Conservation (phyloP, 2,888 invertebrate species). For the Drosophila lacicola region DNA sequence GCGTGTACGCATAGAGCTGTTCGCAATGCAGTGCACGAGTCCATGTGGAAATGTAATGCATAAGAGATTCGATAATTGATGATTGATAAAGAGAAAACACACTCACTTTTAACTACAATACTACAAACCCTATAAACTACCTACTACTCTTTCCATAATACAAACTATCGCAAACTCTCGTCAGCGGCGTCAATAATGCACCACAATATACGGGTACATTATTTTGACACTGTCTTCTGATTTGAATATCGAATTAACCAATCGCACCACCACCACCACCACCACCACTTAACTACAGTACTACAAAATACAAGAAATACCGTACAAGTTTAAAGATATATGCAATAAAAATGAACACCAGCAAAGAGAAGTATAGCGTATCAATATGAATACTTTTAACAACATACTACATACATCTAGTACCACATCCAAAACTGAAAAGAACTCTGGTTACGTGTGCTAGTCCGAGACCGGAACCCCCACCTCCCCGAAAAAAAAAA, state of each 20-base stretch:
- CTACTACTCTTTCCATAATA: slow-evolving; percentile 77
- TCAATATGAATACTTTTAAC: slow-evolving; percentile 54
- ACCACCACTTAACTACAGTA: slow-evolving; percentile 56
- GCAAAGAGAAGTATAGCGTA: slow-evolving; percentile 78
- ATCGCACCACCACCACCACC: slow-evolving; percentile 56
- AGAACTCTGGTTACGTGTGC: slow-evolving; percentile 42
- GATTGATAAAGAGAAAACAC: slow-evolving; percentile 22
- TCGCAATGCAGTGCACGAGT: slow-evolving; percentile 46
- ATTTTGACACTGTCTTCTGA: slow-evolving; percentile 86
- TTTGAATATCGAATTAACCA: slow-evolving; percentile 83
- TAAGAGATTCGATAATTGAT: slow-evolving; percentile 26
- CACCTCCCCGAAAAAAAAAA: slow-evolving; percentile 25
- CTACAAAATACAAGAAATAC: slow-evolving; percentile 59
- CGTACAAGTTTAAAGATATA: slow-evolving; percentile 49
- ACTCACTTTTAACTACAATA: slow-evolving; percentile 50
- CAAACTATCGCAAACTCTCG: slow-evolving; percentile 77
- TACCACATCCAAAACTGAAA: slow-evolving; percentile 26
- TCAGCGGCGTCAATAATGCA: slow-evolving; percentile 81
- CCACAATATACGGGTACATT: slow-evolving; percentile 83
- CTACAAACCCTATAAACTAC: slow-evolving; percentile 49
- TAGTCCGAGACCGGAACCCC: slow-evolving; percentile 44
- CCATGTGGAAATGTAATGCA: slow-evolving; percentile 1
- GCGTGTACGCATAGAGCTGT: slow-evolving; percentile 14
- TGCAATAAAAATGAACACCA: slow-evolving; percentile 35
- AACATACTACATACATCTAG: slow-evolving; percentile 33